These are phyloP conservation scores for Gorsachius goisagi DNA, from an alignment of 2,113 vertebrate genomes.

Conservation along the genomic window DNA sequence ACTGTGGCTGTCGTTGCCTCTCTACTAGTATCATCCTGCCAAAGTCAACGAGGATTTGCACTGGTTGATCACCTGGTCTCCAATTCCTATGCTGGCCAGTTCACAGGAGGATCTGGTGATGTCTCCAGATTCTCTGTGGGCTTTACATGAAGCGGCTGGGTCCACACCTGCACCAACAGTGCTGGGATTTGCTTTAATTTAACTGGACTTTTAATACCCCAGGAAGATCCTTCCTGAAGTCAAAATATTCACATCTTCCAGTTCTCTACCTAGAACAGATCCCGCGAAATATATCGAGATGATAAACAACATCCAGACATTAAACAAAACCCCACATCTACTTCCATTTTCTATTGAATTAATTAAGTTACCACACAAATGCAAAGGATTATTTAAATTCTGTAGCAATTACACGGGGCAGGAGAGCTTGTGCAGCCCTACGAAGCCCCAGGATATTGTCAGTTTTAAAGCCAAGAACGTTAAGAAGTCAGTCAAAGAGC, in stretches of 20 bases:
- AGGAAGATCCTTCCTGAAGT: neutral
- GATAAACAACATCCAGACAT: neutral
- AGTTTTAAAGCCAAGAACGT: neutral
- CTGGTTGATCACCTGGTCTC: neutral
- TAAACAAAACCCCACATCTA: neutral
- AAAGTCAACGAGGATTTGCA: neutral
- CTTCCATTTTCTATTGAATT: neutral
- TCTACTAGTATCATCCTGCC: accelerated
- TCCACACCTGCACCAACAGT: accelerated
- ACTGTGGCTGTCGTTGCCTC: neutral
- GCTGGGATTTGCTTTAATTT: neutral
- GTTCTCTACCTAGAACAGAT: neutral
- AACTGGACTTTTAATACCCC: neutral
- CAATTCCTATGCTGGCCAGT: too few relatives aligned
- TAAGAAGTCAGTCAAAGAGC: neutral
- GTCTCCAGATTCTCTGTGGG: neutral
- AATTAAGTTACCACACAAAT: too few relatives aligned
- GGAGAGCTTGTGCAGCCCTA: neutral
- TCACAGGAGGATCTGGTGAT: neutral
- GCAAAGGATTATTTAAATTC: neutral
- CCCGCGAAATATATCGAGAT: neutral
- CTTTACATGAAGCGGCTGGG: neutral
- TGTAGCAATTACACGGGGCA: neutral
- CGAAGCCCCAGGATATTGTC: neutral
- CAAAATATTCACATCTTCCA: neutral